phyloP scores from a whole-genome alignment of 2,888 invertebrate species.

The Podabrus alpinus region DNA sequence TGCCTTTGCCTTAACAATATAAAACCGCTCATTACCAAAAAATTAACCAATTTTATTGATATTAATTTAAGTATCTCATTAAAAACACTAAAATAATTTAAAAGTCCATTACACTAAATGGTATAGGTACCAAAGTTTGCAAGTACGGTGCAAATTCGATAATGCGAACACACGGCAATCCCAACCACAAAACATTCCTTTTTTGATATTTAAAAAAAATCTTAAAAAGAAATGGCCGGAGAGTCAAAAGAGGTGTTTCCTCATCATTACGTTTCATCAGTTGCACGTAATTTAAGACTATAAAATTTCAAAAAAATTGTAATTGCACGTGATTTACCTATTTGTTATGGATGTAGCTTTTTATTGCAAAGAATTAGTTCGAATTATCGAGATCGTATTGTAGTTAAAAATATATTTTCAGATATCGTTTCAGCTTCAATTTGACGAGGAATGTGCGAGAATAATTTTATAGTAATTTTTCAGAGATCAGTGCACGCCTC shows the following conservation, averaged over 20 bases:
- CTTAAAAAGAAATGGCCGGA: too few species aligned
- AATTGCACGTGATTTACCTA: not conserved
- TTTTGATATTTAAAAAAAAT: too few species aligned
- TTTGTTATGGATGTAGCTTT: not conserved
- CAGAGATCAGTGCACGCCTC: constrained; percentile 24
- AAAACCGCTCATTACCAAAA: constrained; percentile 2
- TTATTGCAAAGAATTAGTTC: not conserved
- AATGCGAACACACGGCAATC: not conserved
- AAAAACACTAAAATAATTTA: not conserved
- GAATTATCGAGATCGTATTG: not conserved
- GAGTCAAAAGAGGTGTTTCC: too few species aligned
- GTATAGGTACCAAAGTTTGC: not conserved
- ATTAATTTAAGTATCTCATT: not conserved
- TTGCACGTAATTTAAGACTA: too few species aligned
- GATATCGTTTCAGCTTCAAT: constrained; percentile 7
- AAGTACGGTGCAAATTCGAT: not conserved
- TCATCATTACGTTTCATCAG: too few species aligned
- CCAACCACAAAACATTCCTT: not conserved
- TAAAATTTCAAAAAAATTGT: not conserved
- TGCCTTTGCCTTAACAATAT: not conserved
- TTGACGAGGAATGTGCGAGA: constrained; percentile 21
- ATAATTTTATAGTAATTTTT: constrained; percentile 27
- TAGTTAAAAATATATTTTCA: constrained; percentile 1
- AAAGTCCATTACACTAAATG: not conserved
- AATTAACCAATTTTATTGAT: not conserved